Evolutionary conservation across 1,140 invertebrate genomes (phyloP).

Genomic region (Cydia pomonella): DNA sequence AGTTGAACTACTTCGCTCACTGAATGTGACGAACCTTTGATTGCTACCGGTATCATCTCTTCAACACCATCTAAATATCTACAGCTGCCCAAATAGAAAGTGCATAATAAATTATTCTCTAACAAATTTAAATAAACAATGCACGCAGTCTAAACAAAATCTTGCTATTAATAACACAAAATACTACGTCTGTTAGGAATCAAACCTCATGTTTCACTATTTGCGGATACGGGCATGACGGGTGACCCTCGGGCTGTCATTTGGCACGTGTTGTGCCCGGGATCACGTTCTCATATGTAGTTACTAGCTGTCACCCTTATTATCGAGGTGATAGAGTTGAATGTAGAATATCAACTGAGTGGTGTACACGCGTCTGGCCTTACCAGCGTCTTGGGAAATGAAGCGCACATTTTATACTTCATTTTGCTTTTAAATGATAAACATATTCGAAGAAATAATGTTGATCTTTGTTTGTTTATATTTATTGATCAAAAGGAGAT

Average conservation of each 20-base stretch:
- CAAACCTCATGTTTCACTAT: conserved; percentile 10
- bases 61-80: no score
- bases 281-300: neutral
- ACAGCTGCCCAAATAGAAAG: no score
- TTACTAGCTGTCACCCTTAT: neutral
- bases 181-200: neutral
- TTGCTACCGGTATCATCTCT: no score
- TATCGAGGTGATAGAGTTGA: neutral
- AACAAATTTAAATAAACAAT: no score
- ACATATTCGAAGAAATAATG: neutral
- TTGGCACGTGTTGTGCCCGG: conserved; percentile 1
- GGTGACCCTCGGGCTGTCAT: conserved; percentile 13
- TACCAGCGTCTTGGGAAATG: conserved; percentile 2
- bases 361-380: neutral
- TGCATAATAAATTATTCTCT: no score
- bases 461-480: neutral
- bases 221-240: conserved; percentile 10
- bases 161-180: no score
- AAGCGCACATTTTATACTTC: neutral
- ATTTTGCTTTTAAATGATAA: conserved; percentile 8
- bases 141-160: no score
- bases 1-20: no score
- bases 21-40: no score
- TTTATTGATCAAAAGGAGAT: no score
- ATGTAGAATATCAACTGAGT: neutral